Percentiles rank a stretch among this genome's conserved stretches.
These are phyloP conservation scores for Pipa parva DNA, from an alignment of 2,113 vertebrate genomes.

Conservation along the genomic window DNA sequence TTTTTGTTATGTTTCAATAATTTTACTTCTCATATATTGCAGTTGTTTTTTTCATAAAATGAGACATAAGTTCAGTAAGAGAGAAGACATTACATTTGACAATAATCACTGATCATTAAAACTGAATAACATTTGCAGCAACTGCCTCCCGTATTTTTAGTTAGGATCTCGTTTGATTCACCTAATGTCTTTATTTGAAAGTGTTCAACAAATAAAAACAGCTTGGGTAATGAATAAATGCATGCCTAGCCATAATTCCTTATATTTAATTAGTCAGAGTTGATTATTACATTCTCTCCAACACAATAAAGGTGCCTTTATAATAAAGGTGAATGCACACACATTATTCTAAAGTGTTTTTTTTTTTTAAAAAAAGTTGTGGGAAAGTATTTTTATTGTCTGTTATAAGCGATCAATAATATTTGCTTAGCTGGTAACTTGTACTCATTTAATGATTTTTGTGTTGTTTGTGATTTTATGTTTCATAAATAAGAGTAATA, in stretches of 20 bases:
- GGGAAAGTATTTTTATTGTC: background rate
- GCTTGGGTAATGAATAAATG: background rate
- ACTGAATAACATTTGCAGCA: background rate
- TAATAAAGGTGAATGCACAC: background rate
- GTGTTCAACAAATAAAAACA: background rate
- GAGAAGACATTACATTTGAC: background rate
- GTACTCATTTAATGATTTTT: no score
- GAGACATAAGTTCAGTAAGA: no score
- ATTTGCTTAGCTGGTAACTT: no score
- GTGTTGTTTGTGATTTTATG: no score
- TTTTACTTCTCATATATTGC: no score
- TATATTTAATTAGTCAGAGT: background rate
- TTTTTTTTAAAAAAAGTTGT: background rate
- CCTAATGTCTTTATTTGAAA: background rate
- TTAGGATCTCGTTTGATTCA: background rate
- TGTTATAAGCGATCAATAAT: no score
- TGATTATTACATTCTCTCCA: constrained; percentile 6
- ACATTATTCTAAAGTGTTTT: constrained; percentile 4
- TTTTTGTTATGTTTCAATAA: no score
- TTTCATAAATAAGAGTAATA: no score
- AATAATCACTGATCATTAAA: background rate
- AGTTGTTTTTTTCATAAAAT: no score
- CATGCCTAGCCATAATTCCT: background rate
- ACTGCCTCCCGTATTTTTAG: background rate
- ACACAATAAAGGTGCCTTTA: background rate